Base-by-base conservation (phyloP, 2,888 invertebrate species). In the Tipula confusa region DNA sequence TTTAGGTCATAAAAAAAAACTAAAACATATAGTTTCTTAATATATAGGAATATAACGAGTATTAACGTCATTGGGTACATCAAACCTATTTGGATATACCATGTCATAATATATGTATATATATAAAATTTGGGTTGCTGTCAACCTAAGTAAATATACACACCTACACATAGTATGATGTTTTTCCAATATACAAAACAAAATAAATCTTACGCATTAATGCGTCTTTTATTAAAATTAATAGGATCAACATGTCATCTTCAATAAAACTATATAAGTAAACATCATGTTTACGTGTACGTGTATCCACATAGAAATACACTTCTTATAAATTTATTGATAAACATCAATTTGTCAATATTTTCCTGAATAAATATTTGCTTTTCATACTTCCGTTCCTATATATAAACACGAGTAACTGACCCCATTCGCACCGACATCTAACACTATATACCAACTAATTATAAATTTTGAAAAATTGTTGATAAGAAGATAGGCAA, bases 221-320 rank as follows among this genome's bases (percentile, higher is more conserved):
- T 24, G 18, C 6, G 4, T 15, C 43, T 15, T 15, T 15, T 15
- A 43, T 43, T 43, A 24, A 64, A 18, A 24, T 24, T 64, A 64
- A 64, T 24, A 64, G 64, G 64, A 64, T 64, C 64, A 64, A 64
- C 64, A 64, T 64, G 64, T 64, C 64, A 64, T 64, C 24, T 64
- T 64, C 24, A 9, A 18, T 18, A 64, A 64, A 64, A 24, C 18
- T 13, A 64, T 24, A 7, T n/a, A 43, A 6, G 2, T n/a, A 64
- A 24, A 9, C 64, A 4, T 64, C 24, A 64, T 24, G 24, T 64
- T 1, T 33, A 33, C 33, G 11, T 2, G 24, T 24, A 64, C n/a
- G n/a, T n/a, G n/a, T n/a, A n/a, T n/a, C n/a, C n/a, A n/a, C n/a
- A n/a, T n/a, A n/a, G n/a, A n/a, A n/a, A n/a, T n/a, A n/a, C n/a